These are phyloP conservation scores for Psettodes erumei DNA, from an alignment of 2,113 vertebrate species.

Conservation along the genomic window DNA sequence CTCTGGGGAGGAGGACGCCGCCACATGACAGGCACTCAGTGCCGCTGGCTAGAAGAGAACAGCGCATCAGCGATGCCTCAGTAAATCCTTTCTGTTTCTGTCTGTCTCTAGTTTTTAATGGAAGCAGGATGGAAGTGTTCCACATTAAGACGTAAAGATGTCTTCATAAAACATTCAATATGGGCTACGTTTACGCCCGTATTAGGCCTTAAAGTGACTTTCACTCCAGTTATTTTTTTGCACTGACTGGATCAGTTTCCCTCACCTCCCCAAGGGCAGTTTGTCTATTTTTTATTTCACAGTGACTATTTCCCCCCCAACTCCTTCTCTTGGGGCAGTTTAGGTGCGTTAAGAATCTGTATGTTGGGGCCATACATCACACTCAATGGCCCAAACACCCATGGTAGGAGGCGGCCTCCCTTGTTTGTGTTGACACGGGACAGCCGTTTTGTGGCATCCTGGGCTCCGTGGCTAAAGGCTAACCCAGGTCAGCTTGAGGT, in stretches of 20 bases:
- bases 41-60: constrained; percentile 52
- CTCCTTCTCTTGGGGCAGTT: constrained; percentile 47
- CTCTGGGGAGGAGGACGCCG: constrained; percentile 66
- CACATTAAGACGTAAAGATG: constrained; percentile 72
- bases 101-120: constrained; percentile 63
- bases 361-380: constrained; percentile 65
- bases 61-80: constrained; percentile 61
- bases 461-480: constrained; percentile 30
- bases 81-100: constrained; percentile 55
- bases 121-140: constrained; percentile 64
- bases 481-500: constrained; percentile 53
- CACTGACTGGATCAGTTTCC: constrained; percentile 39
- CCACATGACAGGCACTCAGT: constrained; percentile 65
- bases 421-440: constrained; percentile 66
- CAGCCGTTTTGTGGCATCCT: constrained; percentile 52
- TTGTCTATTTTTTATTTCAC: constrained; percentile 61
- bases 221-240: constrained; percentile 39
- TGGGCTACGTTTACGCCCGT: constrained; percentile 56
- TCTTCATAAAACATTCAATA: constrained; percentile 80
- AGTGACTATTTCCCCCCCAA: constrained; percentile 19
- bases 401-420: constrained; percentile 19
- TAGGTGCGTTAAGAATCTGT: constrained; percentile 45
- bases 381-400: constrained; percentile 38
- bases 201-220: constrained; percentile 65
- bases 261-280: constrained; percentile 54